Base-by-base conservation (phyloP, 2,888 invertebrate genomes). In the Megaustenia siamemsis region DNA sequence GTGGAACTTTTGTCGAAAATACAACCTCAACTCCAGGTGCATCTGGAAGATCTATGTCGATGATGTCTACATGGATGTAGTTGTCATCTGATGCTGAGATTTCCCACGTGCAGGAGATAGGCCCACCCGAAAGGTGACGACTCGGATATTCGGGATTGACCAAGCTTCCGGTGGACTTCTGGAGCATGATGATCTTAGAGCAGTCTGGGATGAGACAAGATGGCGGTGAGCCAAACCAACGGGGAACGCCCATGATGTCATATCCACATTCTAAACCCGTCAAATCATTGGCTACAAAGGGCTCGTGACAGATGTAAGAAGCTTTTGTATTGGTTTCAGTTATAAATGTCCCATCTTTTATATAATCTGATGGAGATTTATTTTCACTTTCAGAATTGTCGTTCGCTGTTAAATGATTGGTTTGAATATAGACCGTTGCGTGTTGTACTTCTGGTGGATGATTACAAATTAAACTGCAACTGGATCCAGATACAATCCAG, bases 141-240 rank as follows among this genome's bases (percentile, higher is more conserved):
- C 40, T 28, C 5, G 81, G 83, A 45, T 60, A 82, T 2, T 69
- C 49, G 8, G 86, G 86, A n/a, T 78, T 80, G 8, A 84, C 81
- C 6, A 86, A 8, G 8, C 73, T 66, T 32, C 86, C 83, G 5
- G 63, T 28, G 12, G 40, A 28, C 53, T 76, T 24, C 8, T 60
- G 68, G 18, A 86, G 43, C 8, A 28, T 32, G 21, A 69, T 69
- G 12, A 32, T 35, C 21, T 38, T 66, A 15, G 80, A 81, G 35
- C 84, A 82, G 66, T 82, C 76, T 4, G 84, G 84, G 28, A 82
- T 75, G 38, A 69, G 10, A 66, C 86, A 84, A 4, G 66, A 40
- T 45, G 82, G 85, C 21, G 78, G 24, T 3, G 45, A 8, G 32
- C 10, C 38, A 53, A 38, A 49, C 86, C 86, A 86, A 0, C 15